These are phyloP conservation scores for Sparus aurata DNA, from an alignment of 2,797 vertebrate species.

Conservation along the genomic window DNA sequence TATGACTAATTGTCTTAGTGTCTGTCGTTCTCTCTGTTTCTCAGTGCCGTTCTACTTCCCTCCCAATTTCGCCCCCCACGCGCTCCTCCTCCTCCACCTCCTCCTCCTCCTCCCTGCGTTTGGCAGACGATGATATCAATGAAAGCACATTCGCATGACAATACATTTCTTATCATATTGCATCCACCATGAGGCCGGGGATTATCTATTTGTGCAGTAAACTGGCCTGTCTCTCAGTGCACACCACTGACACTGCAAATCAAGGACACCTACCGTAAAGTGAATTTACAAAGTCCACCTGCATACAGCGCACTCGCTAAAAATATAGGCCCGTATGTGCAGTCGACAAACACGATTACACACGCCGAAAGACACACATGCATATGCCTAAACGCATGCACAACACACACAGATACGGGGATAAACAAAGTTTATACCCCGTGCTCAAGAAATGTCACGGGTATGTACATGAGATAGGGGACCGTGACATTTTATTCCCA, in stretches of 20 bases:
- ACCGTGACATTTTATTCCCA: slow-evolving; percentile 76
- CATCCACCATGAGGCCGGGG: slow-evolving; percentile 57
- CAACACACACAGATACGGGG: slow-evolving; percentile 38
- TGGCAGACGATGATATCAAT: slow-evolving; percentile 71
- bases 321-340: not conserved
- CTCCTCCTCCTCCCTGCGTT: slow-evolving; percentile 35
- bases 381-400: slow-evolving; percentile 17
- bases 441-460: slow-evolving; percentile 73
- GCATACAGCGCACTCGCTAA: slow-evolving; percentile 28
- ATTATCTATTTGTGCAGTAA: slow-evolving; percentile 71
- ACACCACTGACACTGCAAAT: slow-evolving; percentile 60
- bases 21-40: slow-evolving; percentile 48
- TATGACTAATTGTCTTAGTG: slow-evolving; percentile 64
- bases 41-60: slow-evolving; percentile 14
- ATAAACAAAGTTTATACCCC: slow-evolving; percentile 68
- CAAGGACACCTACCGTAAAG: slow-evolving; percentile 63
- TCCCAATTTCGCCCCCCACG: not conserved
- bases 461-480: slow-evolving; percentile 68
- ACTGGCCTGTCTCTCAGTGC: slow-evolving; percentile 48
- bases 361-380: slow-evolving; percentile 14
- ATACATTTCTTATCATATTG: slow-evolving; percentile 71
- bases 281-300: slow-evolving; percentile 43
- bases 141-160: slow-evolving; percentile 57
- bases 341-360: slow-evolving; percentile 20
- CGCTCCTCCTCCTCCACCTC: not conserved